Evolutionary conservation across 2,113 vertebrate genomes (phyloP).

Genomic region (Emydura subglobosa): DNA sequence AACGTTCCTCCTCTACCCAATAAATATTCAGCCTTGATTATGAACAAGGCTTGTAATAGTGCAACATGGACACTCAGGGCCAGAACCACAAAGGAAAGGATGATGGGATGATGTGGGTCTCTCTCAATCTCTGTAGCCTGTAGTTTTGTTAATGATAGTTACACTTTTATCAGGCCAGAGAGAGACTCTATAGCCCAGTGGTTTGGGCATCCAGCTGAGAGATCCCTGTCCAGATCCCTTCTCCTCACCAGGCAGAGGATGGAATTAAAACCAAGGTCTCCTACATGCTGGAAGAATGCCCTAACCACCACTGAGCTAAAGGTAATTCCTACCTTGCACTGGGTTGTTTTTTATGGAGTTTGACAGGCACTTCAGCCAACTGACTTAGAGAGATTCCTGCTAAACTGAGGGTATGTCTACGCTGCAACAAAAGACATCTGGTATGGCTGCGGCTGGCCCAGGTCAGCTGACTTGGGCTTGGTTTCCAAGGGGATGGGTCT

Average conservation of each 20-base stretch:
- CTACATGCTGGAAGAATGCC: neutral
- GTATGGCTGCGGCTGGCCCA: neutral
- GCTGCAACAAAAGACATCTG: neutral
- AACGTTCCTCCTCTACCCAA: fast-evolving
- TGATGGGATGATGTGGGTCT: neutral
- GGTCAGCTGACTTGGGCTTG: neutral
- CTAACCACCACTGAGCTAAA: neutral
- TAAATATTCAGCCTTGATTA: neutral
- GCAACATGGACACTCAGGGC: neutral
- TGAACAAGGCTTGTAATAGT: neutral
- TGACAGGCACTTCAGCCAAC: neutral
- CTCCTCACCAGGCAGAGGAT: neutral
- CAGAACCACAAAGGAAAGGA: neutral
- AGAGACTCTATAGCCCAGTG: neutral
- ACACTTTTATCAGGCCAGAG: neutral
- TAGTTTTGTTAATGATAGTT: neutral
- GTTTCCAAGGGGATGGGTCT: too few species aligned
- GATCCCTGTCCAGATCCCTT: neutral
- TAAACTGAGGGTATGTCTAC: neutral
- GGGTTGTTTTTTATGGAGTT: neutral
- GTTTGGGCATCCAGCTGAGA: neutral
- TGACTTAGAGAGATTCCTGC: neutral
- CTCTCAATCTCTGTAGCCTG: neutral
- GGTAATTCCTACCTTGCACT: neutral
- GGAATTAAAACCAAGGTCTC: neutral